These are phyloP conservation scores for Phacellophora camtschatica DNA, from an alignment of 30 jellyfish, hydroid and myxozoan genomes.

Conservation along the genomic window DNA sequence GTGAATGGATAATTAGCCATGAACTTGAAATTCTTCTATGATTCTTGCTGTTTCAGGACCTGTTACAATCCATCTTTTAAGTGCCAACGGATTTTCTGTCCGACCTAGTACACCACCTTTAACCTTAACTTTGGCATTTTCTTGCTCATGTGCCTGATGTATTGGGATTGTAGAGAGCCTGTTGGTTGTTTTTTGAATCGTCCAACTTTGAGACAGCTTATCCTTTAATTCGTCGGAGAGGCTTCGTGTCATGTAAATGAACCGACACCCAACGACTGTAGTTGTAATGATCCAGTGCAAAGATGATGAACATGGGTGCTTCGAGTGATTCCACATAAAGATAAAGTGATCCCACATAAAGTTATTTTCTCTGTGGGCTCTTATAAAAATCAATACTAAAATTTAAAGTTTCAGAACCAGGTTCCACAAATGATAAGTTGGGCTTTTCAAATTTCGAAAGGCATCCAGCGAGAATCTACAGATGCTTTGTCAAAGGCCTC, in stretches of 20 bases:
- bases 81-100: slow-evolving; percentile 28
- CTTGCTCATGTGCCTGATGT: slow-evolving; percentile 46
- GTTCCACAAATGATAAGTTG: not conserved
- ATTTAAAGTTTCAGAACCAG: not conserved
- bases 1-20: not conserved
- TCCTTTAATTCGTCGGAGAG: not conserved
- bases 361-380: slow-evolving; percentile 4
- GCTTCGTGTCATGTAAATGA: slow-evolving; percentile 55
- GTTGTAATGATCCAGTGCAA: slow-evolving; percentile 38
- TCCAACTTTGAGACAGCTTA: slow-evolving; percentile 4
- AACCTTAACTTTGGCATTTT: slow-evolving; percentile 33
- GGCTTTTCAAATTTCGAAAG: not conserved
- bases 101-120: slow-evolving; percentile 44
- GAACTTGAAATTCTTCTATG: not conserved
- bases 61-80: too few species aligned
- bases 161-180: slow-evolving; percentile 43
- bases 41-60: too few species aligned
- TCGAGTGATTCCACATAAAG: not conserved
- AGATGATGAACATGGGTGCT: slow-evolving; percentile 19
- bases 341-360: not conserved
- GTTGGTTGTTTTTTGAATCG: slow-evolving; percentile 9
- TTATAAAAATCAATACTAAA: not conserved
- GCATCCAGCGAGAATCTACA: not conserved
- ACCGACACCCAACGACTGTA: slow-evolving; percentile 42
- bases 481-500: not conserved